These are phyloP conservation scores for Ophion ventricosus DNA, from an alignment of 2,888 invertebrate species.

Conservation along the genomic window DNA sequence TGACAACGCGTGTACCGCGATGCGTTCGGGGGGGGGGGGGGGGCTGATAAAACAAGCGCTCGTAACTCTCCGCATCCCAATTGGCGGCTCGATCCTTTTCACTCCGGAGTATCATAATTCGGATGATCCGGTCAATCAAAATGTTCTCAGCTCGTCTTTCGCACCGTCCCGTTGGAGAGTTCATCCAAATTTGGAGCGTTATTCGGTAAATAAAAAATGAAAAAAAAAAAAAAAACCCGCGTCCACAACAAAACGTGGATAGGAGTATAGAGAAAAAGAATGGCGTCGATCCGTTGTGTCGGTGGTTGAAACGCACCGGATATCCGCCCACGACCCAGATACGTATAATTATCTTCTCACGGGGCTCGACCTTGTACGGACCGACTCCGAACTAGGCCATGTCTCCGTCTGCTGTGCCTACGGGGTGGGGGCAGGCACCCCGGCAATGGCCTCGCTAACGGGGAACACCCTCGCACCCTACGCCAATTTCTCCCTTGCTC, in stretches of 20 bases:
- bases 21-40: neutral
- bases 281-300: slow-evolving; percentile 36
- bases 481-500: slow-evolving; percentile 15
- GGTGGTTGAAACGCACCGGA: slow-evolving; percentile 64
- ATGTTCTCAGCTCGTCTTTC: neutral
- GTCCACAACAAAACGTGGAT: slow-evolving; percentile 21
- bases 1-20: slow-evolving; percentile 18
- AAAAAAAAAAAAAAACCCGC: neutral
- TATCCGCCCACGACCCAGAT: slow-evolving; percentile 77
- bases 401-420: slow-evolving; percentile 77
- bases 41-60: neutral
- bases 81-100: neutral
- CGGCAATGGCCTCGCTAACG: slow-evolving; percentile 69
- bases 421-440: slow-evolving; percentile 63
- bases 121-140: slow-evolving; percentile 1
- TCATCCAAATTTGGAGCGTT: slow-evolving; percentile 6
- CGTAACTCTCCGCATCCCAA: neutral
- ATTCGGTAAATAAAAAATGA: neutral
- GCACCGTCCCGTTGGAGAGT: neutral
- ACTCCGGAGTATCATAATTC: slow-evolving; percentile 10
- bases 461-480: slow-evolving; percentile 57
- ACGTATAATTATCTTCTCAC: slow-evolving; percentile 79
- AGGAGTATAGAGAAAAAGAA: slow-evolving; percentile 24
- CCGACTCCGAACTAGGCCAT: slow-evolving; percentile 79
- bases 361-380: slow-evolving; percentile 77